Evolutionary conservation across 2,113 vertebrate species (phyloP), one percentile per base, ranked within the genome.

Genomic region (Gnathonemus longibarbis): DNA sequence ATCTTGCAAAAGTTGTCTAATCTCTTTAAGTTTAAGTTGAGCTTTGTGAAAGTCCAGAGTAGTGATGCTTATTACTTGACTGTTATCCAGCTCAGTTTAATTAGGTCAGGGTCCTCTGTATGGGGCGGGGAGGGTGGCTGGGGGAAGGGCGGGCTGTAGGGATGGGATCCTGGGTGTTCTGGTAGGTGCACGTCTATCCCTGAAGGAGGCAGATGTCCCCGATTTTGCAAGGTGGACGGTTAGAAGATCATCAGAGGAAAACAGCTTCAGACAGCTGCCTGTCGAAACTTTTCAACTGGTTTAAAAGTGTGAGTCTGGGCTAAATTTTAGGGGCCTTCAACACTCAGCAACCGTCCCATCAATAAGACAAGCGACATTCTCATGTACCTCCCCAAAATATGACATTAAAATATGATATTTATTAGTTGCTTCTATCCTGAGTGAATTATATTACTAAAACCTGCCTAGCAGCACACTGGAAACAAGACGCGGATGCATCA

Each of bases 11-110:
- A 96, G 95, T 97, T 96, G 96, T 95, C 95, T 99, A 98, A 99
- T 98, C 97, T 97, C 97, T 98, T 97, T 96, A 97, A 93, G 95
- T 97, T 97, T 98, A 97, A 98, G 96, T 97, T 97, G 96, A 95
- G 95, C 96, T 96, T 96, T 94, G 95, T 94, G 95, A 93, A 95
- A 96, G 90, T 94, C 91, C 93, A 90, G 91, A 95, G 95, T 91
- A 90, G 93, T 90, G 93, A 95, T 90, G 93, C 95, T 94, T 94
- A 94, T 94, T 94, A 94, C 95, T 93, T 94, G 95, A 95, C 94
- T 91, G 91, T 92, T 94, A 95, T 95, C 94, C 92, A 94, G 94
- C 90, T 95, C 90, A 94, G 93, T 95, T 96, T 97, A 96, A 95
- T 96, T 95, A 96, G 97, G 97, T 96, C 96, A 96, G 94, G 94